Percentiles rank a stretch among this genome's conserved stretches.
Evolutionary conservation across 2,888 invertebrate species (phyloP).

Genomic region (Diaphora mendica): DNA sequence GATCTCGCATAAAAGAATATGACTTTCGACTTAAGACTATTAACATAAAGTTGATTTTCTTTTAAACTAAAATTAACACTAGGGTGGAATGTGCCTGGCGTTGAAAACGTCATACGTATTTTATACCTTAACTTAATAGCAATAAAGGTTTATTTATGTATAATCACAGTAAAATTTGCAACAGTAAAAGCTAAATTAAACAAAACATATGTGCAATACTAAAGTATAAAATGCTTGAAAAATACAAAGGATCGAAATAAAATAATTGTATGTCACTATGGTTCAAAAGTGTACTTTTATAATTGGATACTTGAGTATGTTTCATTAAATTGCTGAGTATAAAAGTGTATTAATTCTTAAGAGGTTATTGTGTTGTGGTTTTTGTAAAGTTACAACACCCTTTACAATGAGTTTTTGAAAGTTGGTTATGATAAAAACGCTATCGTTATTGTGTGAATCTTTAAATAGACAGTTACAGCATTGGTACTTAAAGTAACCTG

Average conservation of each 20-base stretch:
- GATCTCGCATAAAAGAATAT: background rate
- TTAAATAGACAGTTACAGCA: background rate
- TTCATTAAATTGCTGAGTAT: conserved; percentile 47
- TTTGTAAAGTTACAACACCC: conserved; percentile 12
- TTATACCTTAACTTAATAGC: background rate
- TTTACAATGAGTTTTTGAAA: conserved; percentile 8
- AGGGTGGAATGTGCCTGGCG: background rate
- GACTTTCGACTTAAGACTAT: background rate
- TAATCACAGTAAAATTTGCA: conserved; percentile 18
- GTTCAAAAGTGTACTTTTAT: conserved; percentile 52
- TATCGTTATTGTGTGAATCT: background rate
- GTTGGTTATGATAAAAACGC: background rate
- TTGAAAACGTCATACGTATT: conserved; percentile 5
- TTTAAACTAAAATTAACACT: background rate
- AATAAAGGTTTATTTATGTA: background rate
- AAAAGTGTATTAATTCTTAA: conserved; percentile 45
- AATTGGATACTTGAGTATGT: conserved; percentile 59
- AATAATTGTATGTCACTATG: conserved; percentile 71
- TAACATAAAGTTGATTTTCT: rapidly evolving
- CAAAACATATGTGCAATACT: conserved; percentile 73
- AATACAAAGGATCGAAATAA: conserved; percentile 45
- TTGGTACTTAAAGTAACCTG: background rate
- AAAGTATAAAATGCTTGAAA: conserved; percentile 62
- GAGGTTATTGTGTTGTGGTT: conserved; percentile 29
- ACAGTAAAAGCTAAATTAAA: conserved; percentile 46